phyloP scores from a whole-genome alignment of 2,113 vertebrate genomes.

The Spermophilus dauricus region DNA sequence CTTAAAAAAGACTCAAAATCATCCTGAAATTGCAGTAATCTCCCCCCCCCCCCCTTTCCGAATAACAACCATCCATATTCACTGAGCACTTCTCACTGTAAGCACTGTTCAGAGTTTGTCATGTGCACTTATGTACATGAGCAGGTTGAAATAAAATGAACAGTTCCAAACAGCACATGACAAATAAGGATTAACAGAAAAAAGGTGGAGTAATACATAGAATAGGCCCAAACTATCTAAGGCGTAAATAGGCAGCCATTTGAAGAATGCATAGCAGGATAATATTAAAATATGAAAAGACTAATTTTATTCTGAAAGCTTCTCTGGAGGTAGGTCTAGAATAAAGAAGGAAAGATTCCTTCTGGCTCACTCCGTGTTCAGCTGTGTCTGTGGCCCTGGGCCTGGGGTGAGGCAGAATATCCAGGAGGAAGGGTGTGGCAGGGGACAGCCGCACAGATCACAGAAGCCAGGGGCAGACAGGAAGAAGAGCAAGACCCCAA shows the following conservation, averaged over 20 bases:
- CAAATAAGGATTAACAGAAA: neutral
- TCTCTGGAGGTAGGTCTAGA: neutral
- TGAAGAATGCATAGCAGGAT: neutral
- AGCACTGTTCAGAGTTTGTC: neutral
- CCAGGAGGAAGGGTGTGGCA: no score
- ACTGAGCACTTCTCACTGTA: neutral
- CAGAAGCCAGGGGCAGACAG: neutral
- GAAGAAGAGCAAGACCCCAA: neutral
- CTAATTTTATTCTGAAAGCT: neutral
- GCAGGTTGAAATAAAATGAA: neutral
- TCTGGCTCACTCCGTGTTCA: no score
- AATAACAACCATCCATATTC: neutral
- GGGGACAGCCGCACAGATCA: no score
- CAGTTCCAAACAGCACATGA: neutral
- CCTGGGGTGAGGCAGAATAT: no score
- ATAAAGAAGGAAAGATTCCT: neutral
- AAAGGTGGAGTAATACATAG: neutral
- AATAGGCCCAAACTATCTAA: neutral
- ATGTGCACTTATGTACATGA: neutral
- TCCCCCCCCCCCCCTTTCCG: no score
- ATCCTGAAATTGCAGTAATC: neutral
- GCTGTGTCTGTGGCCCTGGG: no score
- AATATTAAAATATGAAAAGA: neutral
- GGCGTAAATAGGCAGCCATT: neutral
- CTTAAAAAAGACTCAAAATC: neutral